These are phyloP conservation scores for Copsychus sechellarum DNA, from an alignment of 2,113 vertebrate species.

Conservation along the genomic window DNA sequence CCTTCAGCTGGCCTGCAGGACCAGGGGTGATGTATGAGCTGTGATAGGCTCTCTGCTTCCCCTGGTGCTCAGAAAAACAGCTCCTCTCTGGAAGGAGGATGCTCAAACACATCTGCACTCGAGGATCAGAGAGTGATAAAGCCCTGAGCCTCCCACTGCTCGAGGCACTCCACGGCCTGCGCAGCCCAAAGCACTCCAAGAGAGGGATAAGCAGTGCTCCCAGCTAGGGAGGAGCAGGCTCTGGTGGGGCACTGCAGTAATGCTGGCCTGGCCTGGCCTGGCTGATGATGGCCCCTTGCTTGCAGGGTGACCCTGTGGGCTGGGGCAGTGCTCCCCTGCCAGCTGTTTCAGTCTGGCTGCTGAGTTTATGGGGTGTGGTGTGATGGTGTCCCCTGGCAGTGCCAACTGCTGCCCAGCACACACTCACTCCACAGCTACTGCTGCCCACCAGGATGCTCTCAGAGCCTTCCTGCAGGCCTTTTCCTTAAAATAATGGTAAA, in stretches of 20 bases:
- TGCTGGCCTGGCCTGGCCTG: not conserved
- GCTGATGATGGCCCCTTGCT: not conserved
- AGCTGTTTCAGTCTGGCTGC: not conserved
- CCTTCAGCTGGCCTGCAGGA: not conserved
- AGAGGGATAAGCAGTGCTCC: too few relatives aligned
- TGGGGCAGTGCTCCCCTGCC: not conserved
- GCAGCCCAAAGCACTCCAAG: not conserved
- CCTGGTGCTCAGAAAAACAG: not conserved
- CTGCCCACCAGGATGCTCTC: not conserved
- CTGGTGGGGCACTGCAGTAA: not conserved
- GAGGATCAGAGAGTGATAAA: not conserved
- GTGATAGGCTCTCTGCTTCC: not conserved
- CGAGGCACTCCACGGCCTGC: not conserved
- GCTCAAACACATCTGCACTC: not conserved
- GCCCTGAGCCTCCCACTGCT: not conserved
- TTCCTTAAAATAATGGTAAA: not conserved
- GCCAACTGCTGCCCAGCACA: accelerated
- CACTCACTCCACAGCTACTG: not conserved
- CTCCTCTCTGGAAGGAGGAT: not conserved
- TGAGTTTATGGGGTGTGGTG: accelerated
- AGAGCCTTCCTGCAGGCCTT: not conserved
- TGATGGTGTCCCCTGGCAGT: accelerated
- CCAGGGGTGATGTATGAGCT: conserved; percentile 3
- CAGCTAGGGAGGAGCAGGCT: not conserved
- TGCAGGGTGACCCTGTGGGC: accelerated